These are phyloP conservation scores for Darevskia nairensis DNA, from an alignment of 2,797 vertebrate genomes.

Conservation along the genomic window DNA sequence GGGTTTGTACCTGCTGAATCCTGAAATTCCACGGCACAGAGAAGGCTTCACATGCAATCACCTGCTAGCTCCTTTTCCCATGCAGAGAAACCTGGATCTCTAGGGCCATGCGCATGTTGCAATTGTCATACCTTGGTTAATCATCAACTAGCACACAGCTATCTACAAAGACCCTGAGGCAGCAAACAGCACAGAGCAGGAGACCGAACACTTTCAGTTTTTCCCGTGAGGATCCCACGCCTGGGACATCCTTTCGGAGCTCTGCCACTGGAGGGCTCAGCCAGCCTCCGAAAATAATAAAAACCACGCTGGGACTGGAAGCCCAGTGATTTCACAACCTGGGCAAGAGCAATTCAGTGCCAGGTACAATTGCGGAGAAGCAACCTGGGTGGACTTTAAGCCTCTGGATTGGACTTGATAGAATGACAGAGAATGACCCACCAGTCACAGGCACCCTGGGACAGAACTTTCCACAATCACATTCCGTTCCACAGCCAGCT, in stretches of 20 bases:
- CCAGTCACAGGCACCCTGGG: slow-evolving; percentile 39
- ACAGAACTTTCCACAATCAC: slow-evolving; percentile 30
- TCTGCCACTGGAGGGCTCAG: neutral
- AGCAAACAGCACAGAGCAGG: neutral
- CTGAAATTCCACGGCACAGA: neutral
- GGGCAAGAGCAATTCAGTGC: neutral
- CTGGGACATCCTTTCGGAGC: too few relatives aligned
- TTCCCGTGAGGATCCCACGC: slow-evolving; percentile 16
- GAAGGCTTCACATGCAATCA: too few relatives aligned
- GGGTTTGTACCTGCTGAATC: neutral
- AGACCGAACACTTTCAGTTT: slow-evolving; percentile 36
- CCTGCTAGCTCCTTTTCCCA: neutral
- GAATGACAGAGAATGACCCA: slow-evolving; percentile 56
- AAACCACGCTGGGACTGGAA: neutral
- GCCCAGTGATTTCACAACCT: neutral
- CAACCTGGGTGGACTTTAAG: slow-evolving; percentile 76
- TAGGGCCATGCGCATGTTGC: neutral
- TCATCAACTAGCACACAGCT: slow-evolving; percentile 34
- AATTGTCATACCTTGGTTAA: slow-evolving; percentile 41
- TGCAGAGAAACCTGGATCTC: neutral
- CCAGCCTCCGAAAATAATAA: slow-evolving; percentile 24
- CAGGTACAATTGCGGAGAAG: slow-evolving; percentile 35
- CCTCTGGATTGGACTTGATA: slow-evolving; percentile 60
- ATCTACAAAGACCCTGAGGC: slow-evolving; percentile 21
- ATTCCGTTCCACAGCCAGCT: neutral